Evolutionary conservation across 2,888 invertebrate genomes (phyloP), one percentile per base, ranked within the genome.

Genomic region (Sarcophaga carnaria): DNA sequence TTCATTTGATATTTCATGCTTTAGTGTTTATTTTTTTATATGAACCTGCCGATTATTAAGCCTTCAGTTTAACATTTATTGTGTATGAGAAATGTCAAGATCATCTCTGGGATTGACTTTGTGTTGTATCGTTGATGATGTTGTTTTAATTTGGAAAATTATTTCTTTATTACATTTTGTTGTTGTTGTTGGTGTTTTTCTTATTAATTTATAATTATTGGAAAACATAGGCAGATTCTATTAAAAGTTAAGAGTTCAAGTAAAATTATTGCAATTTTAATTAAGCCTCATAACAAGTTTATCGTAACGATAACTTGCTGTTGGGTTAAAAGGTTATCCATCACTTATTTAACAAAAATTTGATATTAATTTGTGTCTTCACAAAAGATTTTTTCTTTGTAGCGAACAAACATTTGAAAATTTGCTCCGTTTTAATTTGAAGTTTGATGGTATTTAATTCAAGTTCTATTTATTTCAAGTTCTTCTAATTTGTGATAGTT

Each of bases 1-100:
- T 69, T 47, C 47, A 4, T 47, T 69, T 49, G 37, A 20, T 25
- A 6, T 17, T 54, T 54, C 54, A 54, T 54, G 54, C 54, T 54
- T 69, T 47, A 22, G 47, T 20, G 37, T 37, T 6, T 37, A 8
- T 37, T 20, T 49, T 54, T 75, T 75, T 4, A 22, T 25, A 54
- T 75, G 66, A 62, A 59, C 59, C 63, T 82, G 12, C 59, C 77
- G 12, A 70, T 37, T 37, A 59, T n/a, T 17, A 54, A 59, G 64
- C 64, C 70, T 82, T 82, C 47, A 12, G 17, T 37, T 63, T 69
- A 3, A 54, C 54, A 47, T 79, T 67, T 1, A 22, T 62, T 69
- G 49, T 71, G 59, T 63, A 11, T 71, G n/a, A 66, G 45, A 66
- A 66, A 75, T 72, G 71, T 69, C 81, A 69, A 80, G 72, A 74